These are phyloP conservation scores for Lepidurus couesii DNA, from an alignment of 1,140 invertebrate species.

Conservation along the genomic window DNA sequence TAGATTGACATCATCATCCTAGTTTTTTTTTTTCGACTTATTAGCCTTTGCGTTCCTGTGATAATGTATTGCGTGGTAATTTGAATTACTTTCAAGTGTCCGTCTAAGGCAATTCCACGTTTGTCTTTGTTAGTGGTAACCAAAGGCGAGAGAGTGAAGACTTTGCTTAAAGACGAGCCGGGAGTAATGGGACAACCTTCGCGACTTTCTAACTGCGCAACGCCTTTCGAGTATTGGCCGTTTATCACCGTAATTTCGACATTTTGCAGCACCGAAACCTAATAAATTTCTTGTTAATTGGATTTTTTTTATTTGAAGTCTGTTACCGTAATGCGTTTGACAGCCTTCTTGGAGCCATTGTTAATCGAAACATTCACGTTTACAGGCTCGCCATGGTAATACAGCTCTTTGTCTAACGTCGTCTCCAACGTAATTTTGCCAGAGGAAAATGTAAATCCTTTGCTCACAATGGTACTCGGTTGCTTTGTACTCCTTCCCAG, in stretches of 20 bases:
- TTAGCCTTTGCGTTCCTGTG: not conserved
- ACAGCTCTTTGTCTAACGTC: constrained; percentile 76
- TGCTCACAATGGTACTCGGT: constrained; percentile 78
- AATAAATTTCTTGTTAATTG: not conserved
- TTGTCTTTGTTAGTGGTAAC: constrained; percentile 81
- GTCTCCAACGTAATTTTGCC: constrained; percentile 83
- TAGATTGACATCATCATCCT: constrained; percentile 83
- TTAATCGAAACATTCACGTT: constrained; percentile 72
- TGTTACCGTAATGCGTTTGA: constrained; percentile 72
- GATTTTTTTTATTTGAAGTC: constrained; percentile 20
- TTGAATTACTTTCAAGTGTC: constrained; percentile 61
- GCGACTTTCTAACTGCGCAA: constrained; percentile 77
- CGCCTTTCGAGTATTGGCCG: constrained; percentile 78
- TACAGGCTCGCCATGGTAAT: constrained; percentile 83
- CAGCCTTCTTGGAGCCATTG: constrained; percentile 81
- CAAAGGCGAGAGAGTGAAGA: constrained; percentile 76
- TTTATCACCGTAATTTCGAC: constrained; percentile 90
- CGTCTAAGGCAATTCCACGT: constrained; percentile 80
- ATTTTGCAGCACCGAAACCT: constrained; percentile 75
- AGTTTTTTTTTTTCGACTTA: not conserved
- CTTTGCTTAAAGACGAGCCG: constrained; percentile 77
- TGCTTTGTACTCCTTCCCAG: constrained; percentile 61
- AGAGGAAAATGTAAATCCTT: constrained; percentile 83
- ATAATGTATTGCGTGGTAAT: not conserved
- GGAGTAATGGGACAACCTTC: constrained; percentile 87